Evolutionary conservation across 2,888 invertebrate genomes (phyloP).

Genomic region (Scaptomyza cyrtandrae): DNA sequence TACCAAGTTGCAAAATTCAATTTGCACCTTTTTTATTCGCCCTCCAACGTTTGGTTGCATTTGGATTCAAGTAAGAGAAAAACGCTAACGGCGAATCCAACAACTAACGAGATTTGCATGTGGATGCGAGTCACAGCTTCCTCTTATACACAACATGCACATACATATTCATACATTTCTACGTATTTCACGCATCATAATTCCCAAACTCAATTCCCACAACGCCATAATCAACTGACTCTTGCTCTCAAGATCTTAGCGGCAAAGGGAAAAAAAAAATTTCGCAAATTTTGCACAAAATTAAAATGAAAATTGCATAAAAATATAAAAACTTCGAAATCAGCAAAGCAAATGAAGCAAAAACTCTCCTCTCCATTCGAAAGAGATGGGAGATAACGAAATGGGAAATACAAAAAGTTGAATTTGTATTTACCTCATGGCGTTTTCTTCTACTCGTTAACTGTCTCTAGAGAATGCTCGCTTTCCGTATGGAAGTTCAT

Average conservation of each 20-base stretch:
- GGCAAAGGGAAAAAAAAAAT: conserved; percentile 15
- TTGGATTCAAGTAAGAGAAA: conserved; percentile 2
- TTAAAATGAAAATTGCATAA: conserved; percentile 66
- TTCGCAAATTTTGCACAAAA: conserved; percentile 57
- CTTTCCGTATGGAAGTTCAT: background rate
- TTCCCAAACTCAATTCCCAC: conserved; percentile 75
- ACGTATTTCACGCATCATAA: conserved; percentile 70
- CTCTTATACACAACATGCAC: conserved; percentile 15
- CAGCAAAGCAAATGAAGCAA: conserved; percentile 72
- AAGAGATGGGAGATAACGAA: background rate
- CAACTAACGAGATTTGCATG: conserved; percentile 74
- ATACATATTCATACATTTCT: conserved; percentile 7
- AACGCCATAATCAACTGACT: conserved; percentile 71
- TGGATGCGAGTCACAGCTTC: conserved; percentile 51
- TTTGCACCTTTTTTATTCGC: conserved; percentile 49
- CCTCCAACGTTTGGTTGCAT: conserved; percentile 42
- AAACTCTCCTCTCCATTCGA: conserved; percentile 21
- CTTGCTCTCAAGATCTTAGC: conserved; percentile 30
- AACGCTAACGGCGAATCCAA: conserved; percentile 52
- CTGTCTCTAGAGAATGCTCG: conserved; percentile 8
- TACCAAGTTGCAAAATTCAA: conserved; percentile 67
- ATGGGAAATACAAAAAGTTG: background rate
- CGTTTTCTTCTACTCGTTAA: conserved; percentile 4
- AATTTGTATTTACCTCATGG: conserved; percentile 1
- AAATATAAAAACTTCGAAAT: conserved; percentile 69